Evolutionary conservation across 37 sponge, comb jelly and placozoan species (phyloP).

Genomic region (Ianthella basta): DNA sequence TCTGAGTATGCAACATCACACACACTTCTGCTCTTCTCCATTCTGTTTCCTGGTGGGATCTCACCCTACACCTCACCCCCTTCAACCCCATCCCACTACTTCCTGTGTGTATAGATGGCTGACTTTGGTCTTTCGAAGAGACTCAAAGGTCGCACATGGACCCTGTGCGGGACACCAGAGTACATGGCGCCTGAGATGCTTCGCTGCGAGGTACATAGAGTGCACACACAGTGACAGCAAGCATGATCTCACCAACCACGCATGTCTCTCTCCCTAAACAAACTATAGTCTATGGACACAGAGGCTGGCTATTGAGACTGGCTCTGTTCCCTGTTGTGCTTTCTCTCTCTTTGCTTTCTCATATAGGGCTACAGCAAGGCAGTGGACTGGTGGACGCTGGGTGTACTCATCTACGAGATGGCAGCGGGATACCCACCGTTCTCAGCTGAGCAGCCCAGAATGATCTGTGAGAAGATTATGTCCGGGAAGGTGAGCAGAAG

Average conservation of each 20-base stretch:
- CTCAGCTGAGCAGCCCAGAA: constrained; percentile 99
- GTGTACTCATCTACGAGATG: constrained; percentile 99
- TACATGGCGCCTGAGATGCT: constrained; percentile 98
- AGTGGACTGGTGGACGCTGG: constrained; percentile 99
- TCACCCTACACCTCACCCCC: too few species aligned
- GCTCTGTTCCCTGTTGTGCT: background rate
- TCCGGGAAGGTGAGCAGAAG: constrained; percentile 83
- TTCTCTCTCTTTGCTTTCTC: background rate
- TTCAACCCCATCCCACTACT: background rate
- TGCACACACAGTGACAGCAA: too few species aligned
- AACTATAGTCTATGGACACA: too few species aligned
- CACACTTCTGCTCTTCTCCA: background rate
- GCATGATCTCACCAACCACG: too few species aligned
- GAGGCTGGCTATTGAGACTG: too few species aligned
- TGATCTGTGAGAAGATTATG: constrained; percentile 99
- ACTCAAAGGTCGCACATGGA: constrained; percentile 97
- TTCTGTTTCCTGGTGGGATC: background rate
- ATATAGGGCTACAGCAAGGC: constrained; percentile 98
- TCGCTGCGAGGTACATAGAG: constrained; percentile 54
- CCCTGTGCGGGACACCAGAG: constrained; percentile 99
- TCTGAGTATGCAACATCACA: too few species aligned
- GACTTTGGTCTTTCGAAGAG: constrained; percentile 99
- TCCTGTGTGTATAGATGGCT: constrained; percentile 64
- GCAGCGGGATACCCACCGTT: constrained; percentile 99
- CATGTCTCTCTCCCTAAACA: background rate